These are phyloP conservation scores for Syncerus caffer DNA, from an alignment of 2,797 vertebrate genomes.

Conservation along the genomic window DNA sequence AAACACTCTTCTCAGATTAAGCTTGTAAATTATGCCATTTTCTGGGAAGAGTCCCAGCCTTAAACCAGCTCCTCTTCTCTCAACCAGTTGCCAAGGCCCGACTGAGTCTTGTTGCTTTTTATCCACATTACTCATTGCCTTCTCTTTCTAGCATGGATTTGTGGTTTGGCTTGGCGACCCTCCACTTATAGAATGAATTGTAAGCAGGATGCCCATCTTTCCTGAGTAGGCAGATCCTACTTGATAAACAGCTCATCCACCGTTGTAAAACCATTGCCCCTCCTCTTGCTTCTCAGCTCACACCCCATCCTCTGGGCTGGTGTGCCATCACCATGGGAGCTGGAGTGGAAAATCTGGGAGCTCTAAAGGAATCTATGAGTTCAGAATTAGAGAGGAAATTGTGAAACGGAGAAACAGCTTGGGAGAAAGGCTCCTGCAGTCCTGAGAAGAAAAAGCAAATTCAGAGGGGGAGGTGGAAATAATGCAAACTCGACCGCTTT, in stretches of 20 bases:
- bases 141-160: neutral
- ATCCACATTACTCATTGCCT: conserved; percentile 28
- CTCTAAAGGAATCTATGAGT: neutral
- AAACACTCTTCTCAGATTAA: conserved; percentile 48
- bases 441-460: neutral
- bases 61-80: conserved; percentile 31
- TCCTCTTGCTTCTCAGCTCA: too few relatives aligned
- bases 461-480: neutral
- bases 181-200: neutral
- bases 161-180: conserved; percentile 37
- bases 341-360: neutral
- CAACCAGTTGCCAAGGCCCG: neutral
- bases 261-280: neutral
- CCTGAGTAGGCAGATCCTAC: neutral
- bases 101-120: conserved; percentile 31
- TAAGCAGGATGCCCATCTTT: neutral
- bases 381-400: neutral
- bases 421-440: neutral
- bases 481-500: neutral
- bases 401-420: neutral
- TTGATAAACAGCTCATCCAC: neutral
- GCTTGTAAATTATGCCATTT: conserved; percentile 49
- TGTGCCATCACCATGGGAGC: neutral
- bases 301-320: neutral
- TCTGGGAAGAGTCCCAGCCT: conserved; percentile 54